phyloP scores from a whole-genome alignment of 2,113 vertebrate genomes.

The Rhombomys opimus region DNA sequence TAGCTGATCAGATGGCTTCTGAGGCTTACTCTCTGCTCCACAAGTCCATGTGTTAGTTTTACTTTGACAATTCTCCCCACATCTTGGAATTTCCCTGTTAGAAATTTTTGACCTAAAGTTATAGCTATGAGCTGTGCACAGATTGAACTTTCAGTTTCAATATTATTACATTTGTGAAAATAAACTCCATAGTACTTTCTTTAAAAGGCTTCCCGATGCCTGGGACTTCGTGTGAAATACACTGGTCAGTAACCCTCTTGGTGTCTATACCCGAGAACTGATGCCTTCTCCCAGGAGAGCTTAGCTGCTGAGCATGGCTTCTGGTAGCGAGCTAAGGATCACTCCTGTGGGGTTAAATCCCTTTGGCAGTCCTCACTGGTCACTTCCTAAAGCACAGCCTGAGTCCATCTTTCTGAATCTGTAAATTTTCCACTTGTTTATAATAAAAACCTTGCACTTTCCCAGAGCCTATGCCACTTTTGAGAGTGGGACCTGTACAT shows the following conservation, averaged over 20 bases:
- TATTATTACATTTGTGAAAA: conserved; percentile 77
- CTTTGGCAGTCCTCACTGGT: neutral
- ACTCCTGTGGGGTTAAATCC: conserved; percentile 41
- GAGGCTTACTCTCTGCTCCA: neutral
- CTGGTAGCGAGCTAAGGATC: conserved; percentile 55
- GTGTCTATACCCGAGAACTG: conserved; percentile 80
- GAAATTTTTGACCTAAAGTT: conserved; percentile 29
- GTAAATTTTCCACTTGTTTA: conserved; percentile 53
- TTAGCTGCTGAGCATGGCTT: conserved; percentile 73
- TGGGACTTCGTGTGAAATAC: conserved; percentile 73
- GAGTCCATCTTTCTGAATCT: conserved; percentile 44
- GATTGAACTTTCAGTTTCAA: conserved; percentile 70
- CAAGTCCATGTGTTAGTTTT: neutral
- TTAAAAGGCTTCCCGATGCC: conserved; percentile 74
- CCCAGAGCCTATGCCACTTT: neutral
- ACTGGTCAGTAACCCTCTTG: conserved; percentile 58
- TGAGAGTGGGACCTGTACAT: neutral
- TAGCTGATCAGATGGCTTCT: neutral
- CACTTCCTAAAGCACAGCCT: conserved; percentile 12
- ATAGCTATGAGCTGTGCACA: conserved; percentile 57
- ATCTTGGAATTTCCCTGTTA: conserved; percentile 16
- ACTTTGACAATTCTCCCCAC: conserved; percentile 2
- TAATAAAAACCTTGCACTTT: neutral
- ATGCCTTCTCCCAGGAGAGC: conserved; percentile 81
- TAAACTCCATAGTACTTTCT: conserved; percentile 73